Evolutionary conservation across 64 coral and sea anemone genomes (phyloP).

Genomic region (Montipora cactus): DNA sequence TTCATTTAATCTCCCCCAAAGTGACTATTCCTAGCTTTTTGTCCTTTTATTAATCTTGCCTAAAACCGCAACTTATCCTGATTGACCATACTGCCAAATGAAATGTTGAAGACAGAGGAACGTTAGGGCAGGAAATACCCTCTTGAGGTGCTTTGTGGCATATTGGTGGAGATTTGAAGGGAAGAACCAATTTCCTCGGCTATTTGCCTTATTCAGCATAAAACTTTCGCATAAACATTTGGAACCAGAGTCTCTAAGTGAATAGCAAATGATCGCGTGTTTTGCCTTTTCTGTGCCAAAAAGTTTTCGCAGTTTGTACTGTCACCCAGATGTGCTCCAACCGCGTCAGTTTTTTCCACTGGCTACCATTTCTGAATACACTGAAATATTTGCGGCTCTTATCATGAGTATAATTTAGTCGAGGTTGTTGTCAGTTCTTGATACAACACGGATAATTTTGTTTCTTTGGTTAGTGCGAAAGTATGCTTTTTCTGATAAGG

Average conservation of each 20-base stretch:
- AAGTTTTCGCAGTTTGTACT: too few relatives aligned
- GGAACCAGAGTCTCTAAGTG: too few relatives aligned
- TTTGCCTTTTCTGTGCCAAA: too few relatives aligned
- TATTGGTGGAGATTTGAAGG: too few relatives aligned
- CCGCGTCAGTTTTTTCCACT: too few relatives aligned
- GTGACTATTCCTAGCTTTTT: not conserved
- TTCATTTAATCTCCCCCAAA: not conserved
- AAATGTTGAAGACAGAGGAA: not conserved
- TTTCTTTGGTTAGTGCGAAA: not conserved
- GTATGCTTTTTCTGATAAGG: slow-evolving; percentile 25
- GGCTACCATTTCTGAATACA: too few relatives aligned
- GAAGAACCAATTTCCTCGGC: too few relatives aligned
- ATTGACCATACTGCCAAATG: not conserved
- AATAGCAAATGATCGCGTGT: too few relatives aligned
- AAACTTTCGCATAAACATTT: too few relatives aligned
- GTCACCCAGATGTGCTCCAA: too few relatives aligned
- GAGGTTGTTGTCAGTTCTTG: not conserved
- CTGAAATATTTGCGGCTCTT: not conserved
- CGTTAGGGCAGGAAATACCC: not conserved
- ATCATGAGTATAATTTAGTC: not conserved
- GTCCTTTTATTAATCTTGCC: slow-evolving; percentile 10
- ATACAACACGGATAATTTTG: not conserved
- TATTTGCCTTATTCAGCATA: too few relatives aligned
- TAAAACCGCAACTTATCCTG: slow-evolving; percentile 18
- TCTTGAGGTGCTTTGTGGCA: not conserved